Conservation (phyloP, 2,797 vertebrate species). For the Chelonia mydas region DNA sequence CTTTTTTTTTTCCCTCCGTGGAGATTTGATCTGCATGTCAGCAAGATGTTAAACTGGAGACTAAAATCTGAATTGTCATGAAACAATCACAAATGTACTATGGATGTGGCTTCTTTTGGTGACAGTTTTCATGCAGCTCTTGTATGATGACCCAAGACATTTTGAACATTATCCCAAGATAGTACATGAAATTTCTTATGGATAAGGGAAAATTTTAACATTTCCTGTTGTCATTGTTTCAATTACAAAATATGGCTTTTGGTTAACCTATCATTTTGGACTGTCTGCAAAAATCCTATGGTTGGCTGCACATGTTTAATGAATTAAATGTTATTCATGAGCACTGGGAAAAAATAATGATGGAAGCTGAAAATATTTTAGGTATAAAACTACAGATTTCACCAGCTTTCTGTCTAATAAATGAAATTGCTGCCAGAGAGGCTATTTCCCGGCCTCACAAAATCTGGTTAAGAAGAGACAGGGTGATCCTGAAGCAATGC, state of each 20-base stretch:
- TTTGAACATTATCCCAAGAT: not conserved
- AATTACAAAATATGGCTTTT: not conserved
- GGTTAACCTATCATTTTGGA: not conserved
- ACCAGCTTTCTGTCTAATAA: accelerated
- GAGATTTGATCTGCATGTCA: not conserved
- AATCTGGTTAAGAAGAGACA: not conserved
- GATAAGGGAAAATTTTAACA: not conserved
- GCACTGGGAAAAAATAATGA: not conserved
- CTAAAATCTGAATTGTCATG: not conserved
- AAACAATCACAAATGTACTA: not conserved
- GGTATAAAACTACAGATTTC: not conserved
- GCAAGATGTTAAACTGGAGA: not conserved
- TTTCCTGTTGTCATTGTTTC: not conserved
- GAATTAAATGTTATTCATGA: constrained; percentile 19
- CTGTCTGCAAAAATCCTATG: not conserved
- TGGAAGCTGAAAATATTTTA: not conserved
- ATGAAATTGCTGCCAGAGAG: not conserved
- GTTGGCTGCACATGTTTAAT: constrained; percentile 5
- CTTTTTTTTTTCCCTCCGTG: not conserved
- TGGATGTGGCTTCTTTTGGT: not conserved
- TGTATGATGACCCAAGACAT: not conserved
- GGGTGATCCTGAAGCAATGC: not conserved
- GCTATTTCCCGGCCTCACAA: not conserved
- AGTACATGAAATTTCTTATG: not conserved
- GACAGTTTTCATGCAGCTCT: constrained; percentile 2